Evolutionary conservation across 2,888 invertebrate genomes (phyloP).

Genomic region (Polymixis lichenea): DNA sequence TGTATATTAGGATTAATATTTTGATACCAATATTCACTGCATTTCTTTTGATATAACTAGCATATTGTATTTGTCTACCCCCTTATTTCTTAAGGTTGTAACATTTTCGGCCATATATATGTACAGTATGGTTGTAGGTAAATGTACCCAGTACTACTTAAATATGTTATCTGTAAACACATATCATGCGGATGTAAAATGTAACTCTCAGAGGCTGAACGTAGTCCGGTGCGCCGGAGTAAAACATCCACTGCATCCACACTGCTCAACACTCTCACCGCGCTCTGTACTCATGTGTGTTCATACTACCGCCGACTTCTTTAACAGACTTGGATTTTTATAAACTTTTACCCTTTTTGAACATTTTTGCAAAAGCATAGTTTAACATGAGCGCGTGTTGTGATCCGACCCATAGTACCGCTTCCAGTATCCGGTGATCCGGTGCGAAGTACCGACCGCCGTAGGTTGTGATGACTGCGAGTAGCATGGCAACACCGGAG

Average conservation of each 20-base stretch:
- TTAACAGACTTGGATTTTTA: conserved; percentile 84
- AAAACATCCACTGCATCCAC: conserved; percentile 69
- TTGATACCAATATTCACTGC: conserved; percentile 89
- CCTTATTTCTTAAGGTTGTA: conserved; percentile 85
- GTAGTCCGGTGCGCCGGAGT: conserved; percentile 80
- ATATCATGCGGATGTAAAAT: conserved; percentile 88
- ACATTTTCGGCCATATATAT: conserved; percentile 84
- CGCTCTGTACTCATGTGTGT: conserved; percentile 72
- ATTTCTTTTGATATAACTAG: conserved; percentile 86
- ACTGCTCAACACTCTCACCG: conserved; percentile 78
- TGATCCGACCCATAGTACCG: conserved; percentile 54
- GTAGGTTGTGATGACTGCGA: conserved; percentile 72
- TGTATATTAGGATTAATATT: conserved; percentile 87
- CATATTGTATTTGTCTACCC: conserved; percentile 83
- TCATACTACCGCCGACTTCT: conserved; percentile 76
- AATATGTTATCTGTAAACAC: conserved; percentile 86
- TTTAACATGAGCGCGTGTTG: conserved; percentile 77
- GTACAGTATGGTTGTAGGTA: conserved; percentile 86
- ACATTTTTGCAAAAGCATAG: conserved; percentile 81
- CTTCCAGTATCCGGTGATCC: conserved; percentile 52
- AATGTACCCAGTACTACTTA: conserved; percentile 87
- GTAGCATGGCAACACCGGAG: conserved; percentile 39
- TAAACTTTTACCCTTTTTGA: conserved; percentile 86
- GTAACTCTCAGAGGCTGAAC: conserved; percentile 83
- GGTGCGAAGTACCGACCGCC: conserved; percentile 63